Percentiles rank a stretch among this genome's conserved stretches.
phyloP scores from a whole-genome alignment of 2,113 vertebrate genomes.

The Meriones unguiculatus region DNA sequence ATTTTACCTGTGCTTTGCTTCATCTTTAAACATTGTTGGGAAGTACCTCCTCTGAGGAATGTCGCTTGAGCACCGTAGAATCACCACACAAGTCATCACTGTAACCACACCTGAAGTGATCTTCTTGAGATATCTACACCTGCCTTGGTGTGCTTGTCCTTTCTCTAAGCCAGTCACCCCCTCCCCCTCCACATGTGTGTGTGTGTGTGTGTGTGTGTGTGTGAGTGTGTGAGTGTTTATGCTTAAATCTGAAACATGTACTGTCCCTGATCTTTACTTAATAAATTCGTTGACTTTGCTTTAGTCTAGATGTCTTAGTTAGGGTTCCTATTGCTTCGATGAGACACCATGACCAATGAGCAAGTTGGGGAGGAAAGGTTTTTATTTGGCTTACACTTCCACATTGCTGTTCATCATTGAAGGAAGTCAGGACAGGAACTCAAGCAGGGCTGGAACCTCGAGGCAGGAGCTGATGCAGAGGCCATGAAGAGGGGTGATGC shows the following conservation, averaged over 20 bases:
- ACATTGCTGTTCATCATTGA: background rate
- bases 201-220: background rate
- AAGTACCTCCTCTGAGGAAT: background rate
- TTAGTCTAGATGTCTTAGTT: background rate
- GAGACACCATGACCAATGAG: background rate
- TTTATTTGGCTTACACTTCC: background rate
- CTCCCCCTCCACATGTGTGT: rapidly evolving
- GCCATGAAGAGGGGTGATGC: background rate
- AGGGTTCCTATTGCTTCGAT: background rate
- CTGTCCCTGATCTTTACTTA: background rate
- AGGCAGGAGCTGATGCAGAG: background rate
- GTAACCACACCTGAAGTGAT: background rate
- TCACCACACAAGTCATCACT: background rate
- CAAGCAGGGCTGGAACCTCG: background rate
- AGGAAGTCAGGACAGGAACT: background rate
- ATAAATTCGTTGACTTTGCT: background rate
- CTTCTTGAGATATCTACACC: background rate
- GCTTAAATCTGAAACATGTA: background rate
- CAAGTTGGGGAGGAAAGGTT: background rate
- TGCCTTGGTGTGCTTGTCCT: background rate
- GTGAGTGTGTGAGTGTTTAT: background rate
- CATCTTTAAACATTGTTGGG: background rate
- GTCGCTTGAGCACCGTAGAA: background rate
- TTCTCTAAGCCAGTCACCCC: background rate
- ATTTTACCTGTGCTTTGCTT: background rate